Percentiles rank a stretch among this genome's conserved stretches.
These are phyloP conservation scores for Crossaster papposus DNA, from an alignment of 53 echinoderm and acorn worm species.

Conservation along the genomic window DNA sequence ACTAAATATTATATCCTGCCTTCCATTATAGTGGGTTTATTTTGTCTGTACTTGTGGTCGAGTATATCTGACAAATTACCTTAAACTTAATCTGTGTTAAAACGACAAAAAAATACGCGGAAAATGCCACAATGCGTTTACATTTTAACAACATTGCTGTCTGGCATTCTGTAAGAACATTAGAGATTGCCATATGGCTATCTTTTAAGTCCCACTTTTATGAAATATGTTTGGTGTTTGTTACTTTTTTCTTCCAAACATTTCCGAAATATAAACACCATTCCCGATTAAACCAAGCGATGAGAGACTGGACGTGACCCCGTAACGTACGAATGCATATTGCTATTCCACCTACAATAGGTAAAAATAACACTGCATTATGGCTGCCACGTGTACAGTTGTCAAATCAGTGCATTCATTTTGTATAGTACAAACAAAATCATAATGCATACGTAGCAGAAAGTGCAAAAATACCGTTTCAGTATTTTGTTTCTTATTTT, in stretches of 20 bases:
- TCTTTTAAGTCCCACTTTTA: background rate
- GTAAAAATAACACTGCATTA: background rate
- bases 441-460: background rate
- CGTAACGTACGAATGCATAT: background rate
- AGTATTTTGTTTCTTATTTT: background rate
- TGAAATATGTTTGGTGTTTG: background rate
- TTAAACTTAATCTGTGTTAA: no score
- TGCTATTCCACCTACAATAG: background rate
- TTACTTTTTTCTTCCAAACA: background rate
- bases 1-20: no score
- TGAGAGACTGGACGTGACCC: constrained; percentile 8
- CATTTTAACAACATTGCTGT: no score
- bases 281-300: constrained; percentile 40
- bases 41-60: no score
- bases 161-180: no score
- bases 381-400: background rate
- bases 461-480: background rate
- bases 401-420: background rate
- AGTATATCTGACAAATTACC: no score
- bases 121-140: no score
- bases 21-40: no score
- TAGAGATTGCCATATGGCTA: no score
- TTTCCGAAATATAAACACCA: constrained; percentile 47
- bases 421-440: background rate
- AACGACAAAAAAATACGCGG: no score